phyloP scores from a whole-genome alignment of 1,140 invertebrate genomes.

The Cepaea nemoralis region DNA sequence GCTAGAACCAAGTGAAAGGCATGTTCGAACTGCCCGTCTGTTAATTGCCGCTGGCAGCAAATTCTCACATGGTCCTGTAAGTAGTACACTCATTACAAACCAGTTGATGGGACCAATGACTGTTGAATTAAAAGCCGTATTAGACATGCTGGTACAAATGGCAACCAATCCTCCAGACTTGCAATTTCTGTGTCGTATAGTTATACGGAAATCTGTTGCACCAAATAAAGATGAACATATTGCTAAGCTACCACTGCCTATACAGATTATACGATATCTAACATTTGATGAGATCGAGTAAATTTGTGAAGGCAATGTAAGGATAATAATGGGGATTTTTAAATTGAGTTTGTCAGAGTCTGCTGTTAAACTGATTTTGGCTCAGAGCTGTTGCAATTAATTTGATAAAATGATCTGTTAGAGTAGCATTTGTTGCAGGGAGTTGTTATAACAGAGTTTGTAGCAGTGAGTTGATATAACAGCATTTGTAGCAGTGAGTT shows the following conservation, averaged over 20 bases:
- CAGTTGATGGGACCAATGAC: neutral
- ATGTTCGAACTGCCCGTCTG: neutral
- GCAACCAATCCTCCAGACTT: slow-evolving; percentile 17
- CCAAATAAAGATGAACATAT: slow-evolving; percentile 37
- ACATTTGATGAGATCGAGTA: slow-evolving; percentile 38
- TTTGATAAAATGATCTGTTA: too few species aligned
- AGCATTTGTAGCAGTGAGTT: too few species aligned
- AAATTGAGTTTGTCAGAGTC: too few species aligned
- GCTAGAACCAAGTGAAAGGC: neutral
- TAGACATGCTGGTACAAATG: slow-evolving; percentile 15
- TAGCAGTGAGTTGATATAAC: too few species aligned
- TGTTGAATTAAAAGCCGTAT: neutral
- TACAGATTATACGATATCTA: slow-evolving; percentile 31
- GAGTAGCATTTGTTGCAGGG: too few species aligned
- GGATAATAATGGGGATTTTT: too few species aligned
- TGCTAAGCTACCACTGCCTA: slow-evolving; percentile 35
- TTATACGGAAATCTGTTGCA: slow-evolving; percentile 12
- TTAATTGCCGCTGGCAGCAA: slow-evolving; percentile 39
- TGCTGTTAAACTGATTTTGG: too few species aligned
- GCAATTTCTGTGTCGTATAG: slow-evolving; percentile 37
- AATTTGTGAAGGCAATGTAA: too few species aligned
- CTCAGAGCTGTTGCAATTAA: too few species aligned
- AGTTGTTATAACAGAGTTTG: too few species aligned
- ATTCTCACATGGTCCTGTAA: neutral
- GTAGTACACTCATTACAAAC: neutral